phyloP scores from a whole-genome alignment of 2,797 vertebrate species.

The Lindbergichthys nudifrons region DNA sequence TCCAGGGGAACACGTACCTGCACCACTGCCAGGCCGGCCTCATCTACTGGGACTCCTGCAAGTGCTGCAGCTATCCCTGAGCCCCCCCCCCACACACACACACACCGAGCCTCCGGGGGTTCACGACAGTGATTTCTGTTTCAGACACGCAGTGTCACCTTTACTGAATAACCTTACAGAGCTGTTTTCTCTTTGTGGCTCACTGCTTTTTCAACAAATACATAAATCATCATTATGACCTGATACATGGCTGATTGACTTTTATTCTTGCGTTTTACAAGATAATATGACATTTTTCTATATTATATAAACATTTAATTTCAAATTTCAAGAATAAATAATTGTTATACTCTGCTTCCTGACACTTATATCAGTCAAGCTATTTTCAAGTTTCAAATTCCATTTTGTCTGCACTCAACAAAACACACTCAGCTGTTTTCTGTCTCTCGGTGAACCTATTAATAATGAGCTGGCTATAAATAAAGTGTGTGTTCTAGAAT shows the following conservation, averaged over 20 bases:
- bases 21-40: conserved; percentile 83
- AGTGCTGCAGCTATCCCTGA: conserved; percentile 85
- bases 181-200: background rate
- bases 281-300: background rate
- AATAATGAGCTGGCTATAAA: too few species aligned
- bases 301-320: background rate
- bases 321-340: background rate
- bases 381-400: background rate
- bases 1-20: conserved; percentile 79
- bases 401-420: background rate
- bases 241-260: background rate
- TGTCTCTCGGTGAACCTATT: too few species aligned
- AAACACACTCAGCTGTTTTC: too few species aligned
- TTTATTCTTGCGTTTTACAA: background rate
- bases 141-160: too few species aligned
- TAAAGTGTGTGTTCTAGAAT: too few species aligned
- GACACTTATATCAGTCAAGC: background rate
- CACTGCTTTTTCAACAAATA: conserved; percentile 10
- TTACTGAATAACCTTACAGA: background rate
- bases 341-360: background rate
- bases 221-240: background rate
- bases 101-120: background rate
- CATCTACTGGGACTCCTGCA: conserved; percentile 81
- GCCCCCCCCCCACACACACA: background rate
- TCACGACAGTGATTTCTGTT: background rate